A percentile compares a stretch with the other conserved stretches of the same genome.
These are phyloP conservation scores for Agriopis leucophaearia DNA, from an alignment of 2,888 invertebrate genomes.

Conservation along the genomic window DNA sequence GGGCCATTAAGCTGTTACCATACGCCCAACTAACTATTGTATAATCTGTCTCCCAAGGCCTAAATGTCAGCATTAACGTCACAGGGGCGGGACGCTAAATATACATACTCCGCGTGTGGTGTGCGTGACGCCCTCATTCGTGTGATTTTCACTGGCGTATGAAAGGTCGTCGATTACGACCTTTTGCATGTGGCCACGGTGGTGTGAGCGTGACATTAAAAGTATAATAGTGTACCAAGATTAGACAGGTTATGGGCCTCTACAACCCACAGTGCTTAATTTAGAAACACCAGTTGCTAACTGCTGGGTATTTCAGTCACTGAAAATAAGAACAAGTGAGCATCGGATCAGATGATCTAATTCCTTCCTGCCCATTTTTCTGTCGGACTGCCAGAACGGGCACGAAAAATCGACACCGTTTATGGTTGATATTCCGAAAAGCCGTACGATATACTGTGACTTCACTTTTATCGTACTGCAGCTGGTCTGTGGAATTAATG, in stretches of 20 bases:
- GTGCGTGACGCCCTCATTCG: constrained; percentile 39
- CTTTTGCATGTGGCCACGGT: constrained; percentile 39
- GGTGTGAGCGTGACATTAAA: constrained; percentile 30
- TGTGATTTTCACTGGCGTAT: constrained; percentile 45
- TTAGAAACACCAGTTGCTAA: not conserved
- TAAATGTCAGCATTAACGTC: constrained; percentile 84
- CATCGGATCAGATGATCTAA: too few relatives aligned
- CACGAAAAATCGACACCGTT: too few relatives aligned
- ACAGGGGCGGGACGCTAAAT: constrained; percentile 74
- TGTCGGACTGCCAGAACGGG: too few relatives aligned
- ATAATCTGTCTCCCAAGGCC: constrained; percentile 53
- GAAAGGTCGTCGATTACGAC: constrained; percentile 41
- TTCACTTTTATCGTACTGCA: too few relatives aligned
- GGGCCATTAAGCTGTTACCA: constrained; percentile 32
- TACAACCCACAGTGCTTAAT: not conserved
- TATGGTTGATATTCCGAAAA: too few relatives aligned
- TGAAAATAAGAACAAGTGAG: not conserved
- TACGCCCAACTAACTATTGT: constrained; percentile 21
- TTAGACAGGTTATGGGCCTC: constrained; percentile 24
- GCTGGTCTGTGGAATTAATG: too few relatives aligned
- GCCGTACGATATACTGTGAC: too few relatives aligned
- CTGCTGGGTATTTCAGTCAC: not conserved
- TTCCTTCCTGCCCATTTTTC: too few relatives aligned
- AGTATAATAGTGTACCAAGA: constrained; percentile 22
- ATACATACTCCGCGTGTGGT: constrained; percentile 47